Base-by-base conservation (phyloP, 2,888 invertebrate species). In the Raillietiella orientalis region DNA sequence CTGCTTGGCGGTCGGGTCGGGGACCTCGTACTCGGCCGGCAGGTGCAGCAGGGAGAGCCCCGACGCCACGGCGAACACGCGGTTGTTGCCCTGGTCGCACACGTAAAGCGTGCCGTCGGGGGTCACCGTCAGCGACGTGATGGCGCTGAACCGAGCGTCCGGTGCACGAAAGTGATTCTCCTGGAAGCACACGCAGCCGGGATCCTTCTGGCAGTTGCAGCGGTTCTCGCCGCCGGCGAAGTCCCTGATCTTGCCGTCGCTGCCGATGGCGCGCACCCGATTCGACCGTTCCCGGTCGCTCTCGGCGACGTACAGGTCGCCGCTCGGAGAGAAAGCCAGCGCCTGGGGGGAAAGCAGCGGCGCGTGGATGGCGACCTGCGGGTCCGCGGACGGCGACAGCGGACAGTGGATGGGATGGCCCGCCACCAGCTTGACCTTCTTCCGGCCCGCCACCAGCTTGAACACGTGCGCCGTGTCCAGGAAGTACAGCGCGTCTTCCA, bases 401-500 rank as follows among this genome's bases (percentile, higher is more conserved):
- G 72, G 72, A 40, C 90, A 93, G 41, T 87, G 84, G 2, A 82
- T 52, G 0, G 87, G 84, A 26, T 77, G 59, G 4, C 90, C 90
- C 4, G 84, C 87, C 10, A 87, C 67, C 0, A 87, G 75, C 37
- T 79, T 71, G 0, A 84, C 40, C 19, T 47, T 43, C 55, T 72
- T 65, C 41, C 84, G 82, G 13, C 70, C 67, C 0, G 84, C 84
- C 24, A 90, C 53, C 41, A 77, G 75, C 16, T 87, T 52, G 3
- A 90, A 75, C 23, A 87, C 61, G 37, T 82, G 63, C 41, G 84
- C 82, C n/a, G n/a, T n/a, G 43, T 96, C 96, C 34, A 93, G 74
- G 38, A 96, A 82, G 44, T 90, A 79, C 6, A 96, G 51, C 2
- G 75, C 69, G 26, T 82, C 82, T 43, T 93, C 90, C 11, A 90